Percentiles rank a stretch among this genome's conserved stretches.
Conservation (phyloP, 2,797 vertebrate species). For the Gambusia yucatana region DNA sequence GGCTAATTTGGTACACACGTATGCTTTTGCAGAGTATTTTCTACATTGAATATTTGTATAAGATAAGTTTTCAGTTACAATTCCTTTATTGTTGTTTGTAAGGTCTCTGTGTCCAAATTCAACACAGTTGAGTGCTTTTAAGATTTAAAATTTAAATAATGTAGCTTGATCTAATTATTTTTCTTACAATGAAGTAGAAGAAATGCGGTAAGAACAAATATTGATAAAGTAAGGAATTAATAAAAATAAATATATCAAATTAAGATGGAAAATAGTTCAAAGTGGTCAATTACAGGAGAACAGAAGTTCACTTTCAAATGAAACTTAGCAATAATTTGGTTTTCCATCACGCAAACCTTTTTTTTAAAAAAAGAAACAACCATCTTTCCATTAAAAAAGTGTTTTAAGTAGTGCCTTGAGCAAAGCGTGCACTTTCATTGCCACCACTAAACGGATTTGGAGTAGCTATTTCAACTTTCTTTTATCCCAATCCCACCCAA, state of each 20-base stretch:
- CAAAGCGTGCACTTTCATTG: not conserved
- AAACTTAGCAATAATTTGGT: not conserved
- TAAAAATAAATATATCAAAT: not conserved
- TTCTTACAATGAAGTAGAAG: not conserved
- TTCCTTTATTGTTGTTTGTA: conserved; percentile 33
- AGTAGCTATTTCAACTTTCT: not conserved
- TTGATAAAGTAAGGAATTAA: not conserved
- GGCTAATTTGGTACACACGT: not conserved
- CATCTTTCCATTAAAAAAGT: not conserved
- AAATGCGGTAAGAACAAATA: not conserved
- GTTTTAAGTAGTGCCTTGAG: not conserved
- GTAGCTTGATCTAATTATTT: not conserved
- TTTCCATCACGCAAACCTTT: not conserved
- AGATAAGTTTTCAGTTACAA: conserved; percentile 30
- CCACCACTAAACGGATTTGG: not conserved
- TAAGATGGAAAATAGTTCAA: not conserved
- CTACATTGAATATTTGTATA: conserved; percentile 29
- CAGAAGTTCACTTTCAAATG: not conserved
- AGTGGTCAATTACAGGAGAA: not conserved
- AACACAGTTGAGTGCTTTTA: conserved; percentile 15
- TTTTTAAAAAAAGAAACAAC: not conserved
- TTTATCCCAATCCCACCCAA: not conserved
- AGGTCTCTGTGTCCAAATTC: conserved; percentile 29
- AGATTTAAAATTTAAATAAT: not conserved
- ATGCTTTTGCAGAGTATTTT: conserved; percentile 19